Percentiles rank a stretch among this genome's conserved stretches.
Evolutionary conservation across 2,888 invertebrate genomes (phyloP).

Genomic region (Andrena trimmerana): DNA sequence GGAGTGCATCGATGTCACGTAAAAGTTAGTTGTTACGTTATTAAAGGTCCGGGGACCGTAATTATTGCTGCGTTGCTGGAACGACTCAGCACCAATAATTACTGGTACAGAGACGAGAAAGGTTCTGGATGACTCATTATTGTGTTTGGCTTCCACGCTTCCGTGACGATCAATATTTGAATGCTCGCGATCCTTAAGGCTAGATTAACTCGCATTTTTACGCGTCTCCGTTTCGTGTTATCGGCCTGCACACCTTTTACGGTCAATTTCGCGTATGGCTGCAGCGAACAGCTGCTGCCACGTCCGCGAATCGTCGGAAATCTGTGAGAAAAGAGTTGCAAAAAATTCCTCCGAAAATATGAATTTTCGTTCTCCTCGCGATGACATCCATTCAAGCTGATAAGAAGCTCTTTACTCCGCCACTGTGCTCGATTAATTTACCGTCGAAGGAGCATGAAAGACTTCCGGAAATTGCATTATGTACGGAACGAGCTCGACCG

Average conservation of each 20-base stretch:
- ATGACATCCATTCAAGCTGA: not conserved
- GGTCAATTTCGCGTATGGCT: slow-evolving; percentile 18
- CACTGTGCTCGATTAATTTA: slow-evolving; percentile 14
- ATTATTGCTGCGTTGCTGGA: no score
- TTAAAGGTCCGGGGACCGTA: no score
- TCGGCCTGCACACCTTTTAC: slow-evolving; percentile 35
- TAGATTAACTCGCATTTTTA: slow-evolving; percentile 51
- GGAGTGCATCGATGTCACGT: no score
- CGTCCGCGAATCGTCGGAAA: not conserved
- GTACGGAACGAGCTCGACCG: not conserved
- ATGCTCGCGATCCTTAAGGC: slow-evolving; percentile 39
- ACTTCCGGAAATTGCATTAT: slow-evolving; percentile 4
- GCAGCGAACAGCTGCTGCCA: not conserved
- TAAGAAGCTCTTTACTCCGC: not conserved
- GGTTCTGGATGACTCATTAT: slow-evolving; percentile 34
- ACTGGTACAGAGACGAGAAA: not conserved
- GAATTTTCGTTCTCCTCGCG: not conserved
- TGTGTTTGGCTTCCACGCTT: slow-evolving; percentile 34
- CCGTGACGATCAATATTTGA: slow-evolving; percentile 58
- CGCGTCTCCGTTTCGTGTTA: slow-evolving; percentile 28
- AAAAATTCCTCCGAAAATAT: not conserved
- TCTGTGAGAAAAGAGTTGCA: not conserved
- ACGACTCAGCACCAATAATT: not conserved
- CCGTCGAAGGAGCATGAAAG: not conserved
- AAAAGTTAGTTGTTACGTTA: no score